Base-by-base conservation (phyloP, 23 tunicate species). In the Clavelina lepadiformis region DNA sequence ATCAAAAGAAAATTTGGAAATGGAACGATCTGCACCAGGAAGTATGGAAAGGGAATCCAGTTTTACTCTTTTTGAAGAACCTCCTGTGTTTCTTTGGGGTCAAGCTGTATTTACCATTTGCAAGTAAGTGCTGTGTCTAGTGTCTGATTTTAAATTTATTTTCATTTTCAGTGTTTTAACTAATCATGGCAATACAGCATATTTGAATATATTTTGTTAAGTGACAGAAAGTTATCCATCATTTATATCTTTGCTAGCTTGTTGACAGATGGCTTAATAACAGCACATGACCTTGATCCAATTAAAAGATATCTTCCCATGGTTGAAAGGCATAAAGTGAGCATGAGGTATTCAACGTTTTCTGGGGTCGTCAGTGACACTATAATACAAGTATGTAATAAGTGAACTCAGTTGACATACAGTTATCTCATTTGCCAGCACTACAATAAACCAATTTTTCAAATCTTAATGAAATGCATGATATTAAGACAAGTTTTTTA, bases 291-390 rank as follows among this genome's bases (percentile, higher is more conserved):
- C 30, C 47, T 86, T 32, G 95, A 86, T 58, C 95, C 95, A n/a
- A 72, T 72, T 45, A 72, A 67, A 51, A 41, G 95, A 23, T 78
- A 34, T 28, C 62, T 86, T 20, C 95, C 95, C 5, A 19, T 59
- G 22, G 69, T 33, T 5, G 80, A 78, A 58, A 80, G 82, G 1
- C 75, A 69, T 28, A 74, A 56, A 51, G 95, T 86, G 34, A 86
- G 85, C 65, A 86, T 86, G 95, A 57, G 95, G 41, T 86, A 86
- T 64, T 86, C 95, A 55, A 78, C 79, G 44, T 78, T 86, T 50
- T 54, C 76, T 11, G 85, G 81, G 25, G 80, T 78, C n/a, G 24
- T 61, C 1, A 56, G 81, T 24, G 95, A 86, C 62, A 86, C 95
- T 7, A 50, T 82, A 6, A 78, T 86, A 29, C 95, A 86, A 68